Conservation (phyloP, 2,113 vertebrate species). For the Neolamprologus toae region DNA sequence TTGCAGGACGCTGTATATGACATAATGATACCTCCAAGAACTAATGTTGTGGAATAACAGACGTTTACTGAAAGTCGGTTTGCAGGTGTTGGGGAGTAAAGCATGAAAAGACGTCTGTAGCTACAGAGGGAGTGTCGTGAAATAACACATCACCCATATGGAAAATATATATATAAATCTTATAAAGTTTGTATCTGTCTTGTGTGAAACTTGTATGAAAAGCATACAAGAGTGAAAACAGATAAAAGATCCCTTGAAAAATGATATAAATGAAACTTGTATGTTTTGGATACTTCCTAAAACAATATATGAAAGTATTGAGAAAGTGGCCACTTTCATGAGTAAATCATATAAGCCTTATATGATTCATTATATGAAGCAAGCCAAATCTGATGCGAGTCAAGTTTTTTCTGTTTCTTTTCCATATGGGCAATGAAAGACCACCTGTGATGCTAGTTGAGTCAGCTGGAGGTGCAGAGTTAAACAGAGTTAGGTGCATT, state of each 20-base stretch:
- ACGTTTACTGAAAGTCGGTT: fast-evolving
- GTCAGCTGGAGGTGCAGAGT: not conserved
- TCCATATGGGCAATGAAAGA: not conserved
- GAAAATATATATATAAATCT: not conserved
- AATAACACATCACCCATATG: not conserved
- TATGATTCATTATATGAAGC: not conserved
- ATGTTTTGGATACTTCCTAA: not conserved
- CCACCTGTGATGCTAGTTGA: not conserved
- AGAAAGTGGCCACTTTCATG: not conserved
- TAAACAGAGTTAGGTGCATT: not conserved
- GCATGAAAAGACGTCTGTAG: fast-evolving
- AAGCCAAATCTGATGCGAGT: not conserved
- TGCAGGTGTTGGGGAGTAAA: fast-evolving
- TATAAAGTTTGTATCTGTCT: not conserved
- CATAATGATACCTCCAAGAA: not conserved
- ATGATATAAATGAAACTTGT: not conserved
- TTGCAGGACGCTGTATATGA: fast-evolving
- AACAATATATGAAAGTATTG: not conserved
- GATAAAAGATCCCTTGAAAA: not conserved
- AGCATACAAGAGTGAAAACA: not conserved
- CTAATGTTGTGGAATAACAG: not conserved
- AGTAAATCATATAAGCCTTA: fast-evolving
- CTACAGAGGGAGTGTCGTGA: not conserved
- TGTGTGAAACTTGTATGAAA: not conserved
- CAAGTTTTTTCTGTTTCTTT: fast-evolving